A percentile compares a stretch with the other conserved stretches of the same genome.
Conservation (phyloP, 2,113 vertebrate species). For the Rattus norvegicus region GRCr8 NC_086034.1:84132501-84133000, state of each 20-base stretch:
- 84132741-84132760: neutral
- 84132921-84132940: neutral
- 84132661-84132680: neutral
- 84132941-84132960: no score
- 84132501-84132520: neutral
- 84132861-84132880: neutral
- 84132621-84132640: neutral
- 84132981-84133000: neutral
- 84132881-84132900: neutral
- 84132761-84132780: neutral
- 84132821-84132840: neutral
- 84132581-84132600: neutral
- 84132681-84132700: neutral
- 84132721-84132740: constrained; percentile 54
- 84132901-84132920: neutral
- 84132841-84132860: neutral
- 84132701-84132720: constrained; percentile 63
- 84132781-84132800: neutral
- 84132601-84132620: neutral
- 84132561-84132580: neutral
- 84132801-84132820: neutral
- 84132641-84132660: neutral
- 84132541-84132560: neutral
- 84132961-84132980: no score
- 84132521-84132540: neutral